A percentile compares a stretch with the other conserved stretches of the same genome.
phyloP scores from a whole-genome alignment of 2,888 invertebrate species.

The Deilephila porcellus region DNA sequence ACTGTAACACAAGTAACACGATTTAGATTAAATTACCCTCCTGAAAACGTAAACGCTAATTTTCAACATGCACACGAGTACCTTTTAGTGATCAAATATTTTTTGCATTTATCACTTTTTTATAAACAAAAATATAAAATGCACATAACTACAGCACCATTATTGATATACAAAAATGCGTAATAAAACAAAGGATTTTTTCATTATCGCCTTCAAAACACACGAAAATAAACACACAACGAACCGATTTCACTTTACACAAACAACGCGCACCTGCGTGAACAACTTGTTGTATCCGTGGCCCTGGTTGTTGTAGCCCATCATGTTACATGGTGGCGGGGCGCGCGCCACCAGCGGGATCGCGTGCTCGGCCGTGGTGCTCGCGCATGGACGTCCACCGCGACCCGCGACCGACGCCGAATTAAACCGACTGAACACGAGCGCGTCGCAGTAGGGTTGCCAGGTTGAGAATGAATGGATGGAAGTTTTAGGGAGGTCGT shows the following conservation, averaged over 20 bases:
- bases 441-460: slow-evolving; percentile 33
- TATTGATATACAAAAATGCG: too few relatives aligned
- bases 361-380: slow-evolving; percentile 80
- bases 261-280: slow-evolving; percentile 86
- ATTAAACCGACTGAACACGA: slow-evolving; percentile 51
- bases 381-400: slow-evolving; percentile 28
- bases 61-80: too few relatives aligned
- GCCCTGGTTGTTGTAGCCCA: slow-evolving; percentile 90
- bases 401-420: slow-evolving; percentile 62
- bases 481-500: too few relatives aligned
- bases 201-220: background rate
- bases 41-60: too few relatives aligned
- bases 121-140: too few relatives aligned
- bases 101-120: too few relatives aligned
- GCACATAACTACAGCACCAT: too few relatives aligned
- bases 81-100: too few relatives aligned
- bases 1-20: too few relatives aligned
- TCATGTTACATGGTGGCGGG: slow-evolving; percentile 87
- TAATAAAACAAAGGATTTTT: background rate
- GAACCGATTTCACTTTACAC: background rate
- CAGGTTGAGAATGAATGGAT: slow-evolving; percentile 33
- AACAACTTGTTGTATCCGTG: slow-evolving; percentile 93
- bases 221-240: background rate
- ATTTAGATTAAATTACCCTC: too few relatives aligned
- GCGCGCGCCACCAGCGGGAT: slow-evolving; percentile 82